A percentile compares a stretch with the other conserved stretches of the same genome.
These are phyloP conservation scores for Sebastes baramenuke DNA, from an alignment of 2,797 vertebrate genomes.

Conservation along the genomic window DNA sequence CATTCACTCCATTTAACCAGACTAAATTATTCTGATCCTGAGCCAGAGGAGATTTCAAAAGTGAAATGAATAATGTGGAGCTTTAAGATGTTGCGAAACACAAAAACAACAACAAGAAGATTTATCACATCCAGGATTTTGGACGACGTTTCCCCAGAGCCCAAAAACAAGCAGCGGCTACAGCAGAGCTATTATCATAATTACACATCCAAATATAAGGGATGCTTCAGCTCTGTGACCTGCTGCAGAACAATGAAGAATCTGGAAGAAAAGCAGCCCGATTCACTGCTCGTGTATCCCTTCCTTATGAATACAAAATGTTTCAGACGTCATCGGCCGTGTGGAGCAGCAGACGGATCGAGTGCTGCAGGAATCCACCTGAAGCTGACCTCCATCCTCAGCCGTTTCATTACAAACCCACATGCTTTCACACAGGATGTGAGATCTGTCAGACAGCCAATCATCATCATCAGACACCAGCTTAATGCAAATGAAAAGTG, in stretches of 20 bases:
- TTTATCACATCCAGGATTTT: constrained; percentile 13
- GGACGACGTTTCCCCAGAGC: neutral
- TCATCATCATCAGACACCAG: neutral
- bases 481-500: constrained; percentile 19
- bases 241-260: neutral
- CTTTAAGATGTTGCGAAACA: constrained; percentile 11
- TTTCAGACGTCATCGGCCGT: neutral
- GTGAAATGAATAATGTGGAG: constrained; percentile 17
- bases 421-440: neutral
- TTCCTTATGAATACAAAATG: neutral
- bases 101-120: constrained; percentile 9
- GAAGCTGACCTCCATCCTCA: neutral
- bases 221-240: neutral
- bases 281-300: neutral
- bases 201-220: constrained; percentile 36
- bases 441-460: constrained; percentile 2
- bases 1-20: neutral
- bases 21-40: constrained; percentile 2
- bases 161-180: neutral
- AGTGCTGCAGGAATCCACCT: neutral
- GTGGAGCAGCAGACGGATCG: neutral
- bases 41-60: constrained; percentile 6
- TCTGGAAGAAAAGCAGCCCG: neutral
- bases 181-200: constrained; percentile 34
- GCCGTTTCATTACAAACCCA: constrained; percentile 1